Conservation (phyloP, 2,888 invertebrate species). For the Tuta absoluta region DNA sequence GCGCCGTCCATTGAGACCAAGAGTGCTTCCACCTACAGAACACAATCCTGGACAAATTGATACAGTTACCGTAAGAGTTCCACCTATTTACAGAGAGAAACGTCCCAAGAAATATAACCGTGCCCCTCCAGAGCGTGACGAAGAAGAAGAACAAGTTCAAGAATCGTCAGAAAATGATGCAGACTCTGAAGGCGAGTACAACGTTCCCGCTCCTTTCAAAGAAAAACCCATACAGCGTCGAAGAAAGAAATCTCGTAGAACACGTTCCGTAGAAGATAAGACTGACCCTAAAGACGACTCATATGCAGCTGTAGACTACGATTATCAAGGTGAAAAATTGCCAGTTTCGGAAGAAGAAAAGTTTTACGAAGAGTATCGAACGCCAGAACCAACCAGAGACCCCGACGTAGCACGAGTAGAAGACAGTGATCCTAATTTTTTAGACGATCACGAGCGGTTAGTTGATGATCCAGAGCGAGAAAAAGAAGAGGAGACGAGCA, state of each 20-base stretch:
- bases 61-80: slow-evolving; percentile 75
- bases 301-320: slow-evolving; percentile 60
- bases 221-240: slow-evolving; percentile 54
- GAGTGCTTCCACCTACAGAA: slow-evolving; percentile 74
- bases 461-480: slow-evolving; percentile 34
- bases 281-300: slow-evolving; percentile 40
- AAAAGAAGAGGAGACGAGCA: slow-evolving; percentile 25
- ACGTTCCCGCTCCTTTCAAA: slow-evolving; percentile 48
- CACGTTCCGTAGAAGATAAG: slow-evolving; percentile 47
- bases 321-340: slow-evolving; percentile 65
- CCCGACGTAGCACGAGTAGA: slow-evolving; percentile 61
- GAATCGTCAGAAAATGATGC: slow-evolving; percentile 37
- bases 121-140: slow-evolving; percentile 49
- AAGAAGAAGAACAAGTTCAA: slow-evolving; percentile 40
- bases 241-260: slow-evolving; percentile 53
- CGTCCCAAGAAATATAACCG: slow-evolving; percentile 71
- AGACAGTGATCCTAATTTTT: slow-evolving; percentile 46
- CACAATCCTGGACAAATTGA: slow-evolving; percentile 76
- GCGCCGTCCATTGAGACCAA: slow-evolving; percentile 60
- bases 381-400: slow-evolving; percentile 65
- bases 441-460: slow-evolving; percentile 40
- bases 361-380: slow-evolving; percentile 52
- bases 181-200: slow-evolving; percentile 48
- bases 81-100: slow-evolving; percentile 73
- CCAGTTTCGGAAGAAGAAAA: slow-evolving; percentile 68